Evolutionary conservation across 2,797 vertebrate genomes (phyloP), one percentile per base, ranked within the genome.

Genomic region (Aeoliscus strigatus): DNA sequence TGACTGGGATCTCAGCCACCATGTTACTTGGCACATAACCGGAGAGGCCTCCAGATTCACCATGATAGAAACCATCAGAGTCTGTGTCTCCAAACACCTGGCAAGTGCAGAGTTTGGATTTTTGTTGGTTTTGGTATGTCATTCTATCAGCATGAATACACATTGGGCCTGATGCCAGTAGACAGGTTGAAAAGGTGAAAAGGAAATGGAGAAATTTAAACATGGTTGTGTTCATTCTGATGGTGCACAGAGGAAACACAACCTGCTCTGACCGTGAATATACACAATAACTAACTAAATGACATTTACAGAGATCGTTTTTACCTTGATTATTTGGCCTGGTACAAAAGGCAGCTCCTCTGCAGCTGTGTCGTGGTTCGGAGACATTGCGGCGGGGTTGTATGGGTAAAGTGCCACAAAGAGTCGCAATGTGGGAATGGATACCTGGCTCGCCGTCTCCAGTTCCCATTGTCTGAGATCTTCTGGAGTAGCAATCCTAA

Each of bases 401-500:
- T 97, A 98, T 15, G 96, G 93, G 76, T 95, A 98, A 42, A 97
- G 90, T 29, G 93, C 94, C 68, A 98, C 92, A 66, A 97, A 98
- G 46, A 96, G 72, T 3, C 92, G 78, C 2, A 87, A 13, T 1
- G 65, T 55, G 28, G 84, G 84, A n/a, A 74, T 70, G 34, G 70
- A 73, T 42, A 68, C 36, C 51, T 75, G 69, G 14, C 48, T 76
- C n/a, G 86, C 67, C 0, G 83, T 81, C 30, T 75, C 75, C 0
- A 71, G 42, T 39, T 87, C 84, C 83, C 82, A 86, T 34, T 80
- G 59, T 14, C 38, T 14, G 11, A 81, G 38, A 1, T 81, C 77
- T 8, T 88, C 80, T 0, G 82, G 83, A 14, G 79, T 73, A 32
- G 55, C 66, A 0, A 86, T 14, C 61, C 79, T 77, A 44, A 86